phyloP scores from a whole-genome alignment of 2,797 vertebrate species.

The Sebastiscus tertius region DNA sequence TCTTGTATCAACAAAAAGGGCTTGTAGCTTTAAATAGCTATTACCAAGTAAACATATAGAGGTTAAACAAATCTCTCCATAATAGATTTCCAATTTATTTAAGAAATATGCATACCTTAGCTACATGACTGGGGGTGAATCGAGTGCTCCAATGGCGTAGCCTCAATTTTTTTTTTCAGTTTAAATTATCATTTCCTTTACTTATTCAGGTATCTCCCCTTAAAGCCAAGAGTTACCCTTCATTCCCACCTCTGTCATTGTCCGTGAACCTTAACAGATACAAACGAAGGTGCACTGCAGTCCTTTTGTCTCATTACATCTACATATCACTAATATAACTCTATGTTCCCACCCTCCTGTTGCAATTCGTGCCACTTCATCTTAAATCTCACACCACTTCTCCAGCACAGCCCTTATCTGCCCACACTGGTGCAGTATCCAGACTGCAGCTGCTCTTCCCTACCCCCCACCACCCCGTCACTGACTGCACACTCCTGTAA shows the following conservation, averaged over 20 bases:
- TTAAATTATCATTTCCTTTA: background rate
- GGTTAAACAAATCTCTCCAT: background rate
- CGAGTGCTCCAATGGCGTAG: background rate
- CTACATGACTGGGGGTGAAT: background rate
- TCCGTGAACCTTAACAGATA: constrained; percentile 6
- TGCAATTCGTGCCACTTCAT: constrained; percentile 28
- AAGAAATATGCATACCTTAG: background rate
- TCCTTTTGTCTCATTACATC: constrained; percentile 28
- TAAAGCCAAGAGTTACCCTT: background rate
- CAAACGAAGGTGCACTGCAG: constrained; percentile 1
- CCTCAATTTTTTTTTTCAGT: background rate
- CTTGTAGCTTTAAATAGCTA: background rate
- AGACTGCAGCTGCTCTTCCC: constrained; percentile 35
- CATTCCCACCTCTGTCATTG: constrained; percentile 18
- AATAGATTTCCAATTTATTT: background rate
- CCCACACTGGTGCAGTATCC: constrained; percentile 42
- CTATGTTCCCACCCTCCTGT: constrained; percentile 28
- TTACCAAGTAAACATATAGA: background rate
- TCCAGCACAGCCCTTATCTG: constrained; percentile 13
- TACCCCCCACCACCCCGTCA: background rate
- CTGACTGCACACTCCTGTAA: constrained; percentile 41
- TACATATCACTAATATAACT: constrained; percentile 32
- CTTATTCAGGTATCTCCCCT: background rate
- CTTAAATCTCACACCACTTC: constrained; percentile 35
- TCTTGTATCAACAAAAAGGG: background rate